Conservation (phyloP, 2,888 invertebrate species). For the Dynastes tityus region DNA sequence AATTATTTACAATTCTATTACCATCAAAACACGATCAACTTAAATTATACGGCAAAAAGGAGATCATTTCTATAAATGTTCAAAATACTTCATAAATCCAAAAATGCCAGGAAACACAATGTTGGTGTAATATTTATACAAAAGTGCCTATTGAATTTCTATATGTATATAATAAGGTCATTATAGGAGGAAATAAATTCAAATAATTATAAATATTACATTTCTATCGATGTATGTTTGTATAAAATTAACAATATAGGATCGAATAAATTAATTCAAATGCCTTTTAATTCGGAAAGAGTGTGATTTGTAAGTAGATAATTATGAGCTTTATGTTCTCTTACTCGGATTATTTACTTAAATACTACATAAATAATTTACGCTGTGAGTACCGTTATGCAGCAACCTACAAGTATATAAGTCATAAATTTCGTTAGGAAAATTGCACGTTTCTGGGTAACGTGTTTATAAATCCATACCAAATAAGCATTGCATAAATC, state of each 20-base stretch:
- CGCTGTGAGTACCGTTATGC: not conserved
- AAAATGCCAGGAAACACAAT: not conserved
- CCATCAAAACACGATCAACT: too few species aligned
- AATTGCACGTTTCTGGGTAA: too few species aligned
- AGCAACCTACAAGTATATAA: not conserved
- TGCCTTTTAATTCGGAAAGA: slow-evolving; percentile 18
- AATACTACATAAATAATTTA: slow-evolving; percentile 7
- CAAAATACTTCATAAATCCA: slow-evolving; percentile 22
- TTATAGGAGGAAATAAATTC: slow-evolving; percentile 7
- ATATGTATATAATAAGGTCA: slow-evolving; percentile 14
- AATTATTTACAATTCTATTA: too few species aligned
- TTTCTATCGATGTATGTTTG: slow-evolving; percentile 9
- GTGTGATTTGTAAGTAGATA: not conserved
- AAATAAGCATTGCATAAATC: not conserved
- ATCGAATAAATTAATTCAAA: slow-evolving; percentile 19
- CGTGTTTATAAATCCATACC: too few species aligned
- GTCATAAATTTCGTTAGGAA: slow-evolving; percentile 7
- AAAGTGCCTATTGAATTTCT: slow-evolving; percentile 11
- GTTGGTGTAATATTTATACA: not conserved
- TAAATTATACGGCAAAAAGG: not conserved
- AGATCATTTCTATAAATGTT: slow-evolving; percentile 9
- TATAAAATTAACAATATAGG: slow-evolving; percentile 2
- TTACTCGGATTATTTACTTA: slow-evolving; percentile 16
- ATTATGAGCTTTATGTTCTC: not conserved
- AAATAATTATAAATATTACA: slow-evolving; percentile 30